Conservation (phyloP, 2,888 invertebrate species). For the Plutella xylostella region DNA sequence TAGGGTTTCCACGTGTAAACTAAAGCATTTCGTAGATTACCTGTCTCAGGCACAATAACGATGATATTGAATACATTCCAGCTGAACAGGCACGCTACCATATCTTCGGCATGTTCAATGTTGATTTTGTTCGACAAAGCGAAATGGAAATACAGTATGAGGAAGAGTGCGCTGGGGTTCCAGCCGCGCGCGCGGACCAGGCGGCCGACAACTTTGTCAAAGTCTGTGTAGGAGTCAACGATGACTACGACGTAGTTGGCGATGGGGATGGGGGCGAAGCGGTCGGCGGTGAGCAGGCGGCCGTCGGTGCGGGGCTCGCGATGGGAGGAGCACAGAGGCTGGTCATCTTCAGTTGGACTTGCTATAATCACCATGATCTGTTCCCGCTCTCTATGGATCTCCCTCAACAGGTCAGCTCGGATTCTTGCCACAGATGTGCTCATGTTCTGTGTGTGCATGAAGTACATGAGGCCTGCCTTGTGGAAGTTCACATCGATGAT, state of each 20-base stretch:
- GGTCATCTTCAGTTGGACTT: constrained; percentile 25
- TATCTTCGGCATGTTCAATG: constrained; percentile 29
- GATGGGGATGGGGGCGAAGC: constrained; percentile 21
- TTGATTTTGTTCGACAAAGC: constrained; percentile 19
- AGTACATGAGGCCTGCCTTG: constrained; percentile 34
- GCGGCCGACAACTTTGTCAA: constrained; percentile 31
- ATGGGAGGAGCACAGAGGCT: constrained; percentile 31
- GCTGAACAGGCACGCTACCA: constrained; percentile 40
- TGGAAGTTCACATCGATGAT: constrained; percentile 34
- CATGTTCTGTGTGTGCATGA: constrained; percentile 32
- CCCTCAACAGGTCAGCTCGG: constrained; percentile 28
- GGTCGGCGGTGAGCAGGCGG: constrained; percentile 27
- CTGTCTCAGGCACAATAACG: constrained; percentile 33
- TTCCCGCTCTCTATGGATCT: constrained; percentile 26
- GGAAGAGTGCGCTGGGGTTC: constrained; percentile 47
- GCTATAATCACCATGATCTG: constrained; percentile 33
- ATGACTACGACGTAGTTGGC: constrained; percentile 45
- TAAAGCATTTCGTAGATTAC: constrained; percentile 31
- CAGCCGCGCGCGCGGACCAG: constrained; percentile 39
- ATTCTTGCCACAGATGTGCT: constrained; percentile 31
- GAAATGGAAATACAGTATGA: constrained; percentile 38
- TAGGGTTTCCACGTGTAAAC: constrained; percentile 49
- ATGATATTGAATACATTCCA: constrained; percentile 40
- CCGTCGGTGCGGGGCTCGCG: no score
- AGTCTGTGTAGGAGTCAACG: constrained; percentile 35